Conservation (phyloP, 2,113 vertebrate genomes). For the Caretta caretta region DNA sequence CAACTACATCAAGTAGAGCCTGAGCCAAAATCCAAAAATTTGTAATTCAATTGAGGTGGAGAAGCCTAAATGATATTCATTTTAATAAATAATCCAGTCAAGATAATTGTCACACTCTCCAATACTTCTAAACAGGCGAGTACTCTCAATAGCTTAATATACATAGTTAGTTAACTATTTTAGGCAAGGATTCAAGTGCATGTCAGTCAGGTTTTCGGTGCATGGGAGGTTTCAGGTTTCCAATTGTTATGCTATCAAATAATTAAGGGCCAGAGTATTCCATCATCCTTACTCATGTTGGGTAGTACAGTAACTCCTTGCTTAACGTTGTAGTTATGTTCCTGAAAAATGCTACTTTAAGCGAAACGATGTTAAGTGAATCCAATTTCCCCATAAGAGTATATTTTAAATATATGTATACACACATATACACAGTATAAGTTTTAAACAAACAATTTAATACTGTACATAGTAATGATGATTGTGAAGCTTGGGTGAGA, state of each 20-base stretch:
- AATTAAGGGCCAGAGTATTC: background rate
- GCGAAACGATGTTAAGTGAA: no score
- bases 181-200: background rate
- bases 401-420: no score
- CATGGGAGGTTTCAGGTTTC: background rate
- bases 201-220: background rate
- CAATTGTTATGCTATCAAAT: background rate
- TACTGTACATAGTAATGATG: no score
- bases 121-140: background rate
- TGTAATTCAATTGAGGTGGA: background rate
- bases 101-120: background rate
- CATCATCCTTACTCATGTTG: background rate
- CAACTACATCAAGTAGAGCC: no score
- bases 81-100: background rate
- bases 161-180: background rate
- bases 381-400: no score
- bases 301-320: background rate
- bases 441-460: no score
- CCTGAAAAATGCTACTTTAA: no score
- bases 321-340: no score
- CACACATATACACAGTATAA: no score
- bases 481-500: no score
- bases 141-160: background rate
- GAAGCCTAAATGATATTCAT: background rate
- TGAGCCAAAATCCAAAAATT: background rate